Evolutionary conservation across 2,888 invertebrate genomes (phyloP).

Genomic region (Ennomos erosarius): DNA sequence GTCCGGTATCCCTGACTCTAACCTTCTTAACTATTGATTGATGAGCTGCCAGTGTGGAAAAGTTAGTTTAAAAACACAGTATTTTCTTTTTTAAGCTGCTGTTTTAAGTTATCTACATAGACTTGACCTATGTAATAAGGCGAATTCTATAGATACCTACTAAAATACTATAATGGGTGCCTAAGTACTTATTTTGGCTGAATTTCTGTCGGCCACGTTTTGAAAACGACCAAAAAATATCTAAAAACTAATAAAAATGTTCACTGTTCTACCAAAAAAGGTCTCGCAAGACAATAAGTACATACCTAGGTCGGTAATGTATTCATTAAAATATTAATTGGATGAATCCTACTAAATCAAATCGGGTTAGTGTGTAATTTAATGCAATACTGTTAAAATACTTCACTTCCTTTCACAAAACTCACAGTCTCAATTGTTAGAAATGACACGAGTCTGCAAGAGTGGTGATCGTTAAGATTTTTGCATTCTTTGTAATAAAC

Average conservation of each 20-base stretch:
- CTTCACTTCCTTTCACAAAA: neutral
- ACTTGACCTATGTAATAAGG: no score
- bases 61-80: neutral
- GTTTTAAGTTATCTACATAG: conserved; percentile 56
- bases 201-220: no score
- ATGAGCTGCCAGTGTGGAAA: conserved; percentile 46
- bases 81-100: conserved; percentile 33
- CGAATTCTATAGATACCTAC: no score
- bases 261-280: no score
- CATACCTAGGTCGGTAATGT: no score
- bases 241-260: no score
- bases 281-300: no score
- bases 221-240: no score
- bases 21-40: conserved; percentile 72
- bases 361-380: no score
- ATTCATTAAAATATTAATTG: neutral
- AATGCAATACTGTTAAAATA: neutral
- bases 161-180: no score
- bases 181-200: no score
- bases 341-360: no score
- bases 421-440: conserved; percentile 24
- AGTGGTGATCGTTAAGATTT: conserved; percentile 30
- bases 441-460: conserved; percentile 31
- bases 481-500: neutral
- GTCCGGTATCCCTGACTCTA: conserved; percentile 58